Base-by-base conservation (phyloP, 2,113 vertebrate genomes). In the Neolamprologus fasciatus region DNA sequence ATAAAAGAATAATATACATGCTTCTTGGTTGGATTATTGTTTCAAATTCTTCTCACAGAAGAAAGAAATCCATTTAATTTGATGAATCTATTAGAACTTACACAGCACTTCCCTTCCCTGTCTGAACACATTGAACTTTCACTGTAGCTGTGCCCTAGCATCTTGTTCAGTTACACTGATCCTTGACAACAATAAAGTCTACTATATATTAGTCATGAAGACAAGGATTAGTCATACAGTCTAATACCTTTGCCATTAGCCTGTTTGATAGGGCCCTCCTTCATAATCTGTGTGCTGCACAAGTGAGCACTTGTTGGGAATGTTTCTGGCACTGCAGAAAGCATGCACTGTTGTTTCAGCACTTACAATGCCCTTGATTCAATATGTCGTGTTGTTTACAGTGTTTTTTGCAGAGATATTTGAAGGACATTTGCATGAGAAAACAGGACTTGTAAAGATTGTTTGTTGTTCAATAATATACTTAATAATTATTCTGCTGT, bases 241-340 rank as follows among this genome's bases (percentile, higher is more conserved):
- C 82, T 91, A 80, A 87, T 53, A 80, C 19, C 55, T 79, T 86
- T 91, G 80, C 35, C 76, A 82, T 86, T 53, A 50, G 73, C 88
- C 54, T 35, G 84, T 89, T 79, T 85, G 85, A 93, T 80, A 90
- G 17, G 80, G 37, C 17, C 73, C 51, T 81, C 68, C 78, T 85
- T 16, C 13, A 40, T 90, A 91, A 93, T 92, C 86, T 81, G 31
- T 45, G n/a, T 17, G 28, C 80, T 73, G 42, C 71, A 82, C 95
- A 94, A 91, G 94, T 85, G 61, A 85, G 86, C 85, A 91, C 94
- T 93, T 93, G 94, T 93, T 91, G 87, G 90, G 92, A 95, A 95
- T 93, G 86, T 90, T 89, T 92, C 79, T 58, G 33, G 42, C 81
- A 5, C 57, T 66, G 85, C 83, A 82, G 81, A 89, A 90, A 87